A percentile compares a stretch with the other conserved stretches of the same genome.
phyloP scores from a whole-genome alignment of 2,797 vertebrate species.

The Clarias pachynema region DNA sequence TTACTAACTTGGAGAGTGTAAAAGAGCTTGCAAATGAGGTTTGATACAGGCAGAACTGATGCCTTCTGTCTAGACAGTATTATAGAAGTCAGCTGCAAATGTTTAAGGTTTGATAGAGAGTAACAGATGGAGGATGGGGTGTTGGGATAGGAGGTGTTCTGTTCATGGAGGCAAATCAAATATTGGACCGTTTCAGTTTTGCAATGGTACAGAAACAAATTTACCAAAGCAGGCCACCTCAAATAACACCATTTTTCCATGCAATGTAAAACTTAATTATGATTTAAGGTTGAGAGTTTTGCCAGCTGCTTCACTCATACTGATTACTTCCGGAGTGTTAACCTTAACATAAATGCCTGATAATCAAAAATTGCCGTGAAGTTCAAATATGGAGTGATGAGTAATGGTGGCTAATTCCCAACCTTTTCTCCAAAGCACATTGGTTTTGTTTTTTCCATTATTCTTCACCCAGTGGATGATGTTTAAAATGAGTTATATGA shows the following conservation, averaged over 20 bases:
- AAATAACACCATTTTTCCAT: not conserved
- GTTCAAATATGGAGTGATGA: not conserved
- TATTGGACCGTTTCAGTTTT: not conserved
- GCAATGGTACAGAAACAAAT: no score
- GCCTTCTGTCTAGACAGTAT: constrained; percentile 10
- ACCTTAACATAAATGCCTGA: constrained; percentile 12
- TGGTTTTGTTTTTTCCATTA: not conserved
- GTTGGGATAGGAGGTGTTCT: not conserved
- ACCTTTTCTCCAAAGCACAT: not conserved
- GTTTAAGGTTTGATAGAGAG: not conserved
- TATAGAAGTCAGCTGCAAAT: not conserved
- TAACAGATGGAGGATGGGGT: constrained; percentile 14
- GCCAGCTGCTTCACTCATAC: constrained; percentile 30
- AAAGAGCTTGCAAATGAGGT: not conserved
- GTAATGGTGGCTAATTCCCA: not conserved
- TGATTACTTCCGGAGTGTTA: constrained; percentile 27
- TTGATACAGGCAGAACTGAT: not conserved
- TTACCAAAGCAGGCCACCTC: not conserved
- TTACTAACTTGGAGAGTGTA: constrained; percentile 11
- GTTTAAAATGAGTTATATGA: constrained; percentile 10
- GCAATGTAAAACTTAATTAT: not conserved
- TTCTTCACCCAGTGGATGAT: not conserved
- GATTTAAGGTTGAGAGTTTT: constrained; percentile 17
- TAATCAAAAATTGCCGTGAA: constrained; percentile 31
- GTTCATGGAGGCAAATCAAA: not conserved